Conservation (phyloP, 2,888 invertebrate species). For the Nomada lathburiana region DNA sequence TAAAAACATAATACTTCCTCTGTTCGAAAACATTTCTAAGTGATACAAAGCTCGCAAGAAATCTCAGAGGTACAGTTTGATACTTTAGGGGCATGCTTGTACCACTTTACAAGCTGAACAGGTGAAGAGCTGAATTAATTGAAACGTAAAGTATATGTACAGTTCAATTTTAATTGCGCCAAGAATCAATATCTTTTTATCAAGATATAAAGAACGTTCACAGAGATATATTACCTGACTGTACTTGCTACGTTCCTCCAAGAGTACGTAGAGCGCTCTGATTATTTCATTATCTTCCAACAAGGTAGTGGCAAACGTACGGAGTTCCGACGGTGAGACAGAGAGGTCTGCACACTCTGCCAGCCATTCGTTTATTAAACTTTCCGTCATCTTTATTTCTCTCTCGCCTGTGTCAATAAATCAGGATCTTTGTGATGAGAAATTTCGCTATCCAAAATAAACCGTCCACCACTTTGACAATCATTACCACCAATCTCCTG, state of each 20-base stretch:
- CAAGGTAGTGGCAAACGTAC: constrained; percentile 91
- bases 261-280: constrained; percentile 91
- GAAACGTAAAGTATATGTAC: neutral
- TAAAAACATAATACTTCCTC: too few species aligned
- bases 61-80: too few species aligned
- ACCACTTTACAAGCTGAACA: too few species aligned
- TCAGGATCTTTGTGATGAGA: constrained; percentile 48
- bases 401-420: constrained; percentile 65
- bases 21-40: too few species aligned
- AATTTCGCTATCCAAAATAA: constrained; percentile 44
- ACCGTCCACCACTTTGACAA: constrained; percentile 35
- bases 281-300: constrained; percentile 94
- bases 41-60: too few species aligned
- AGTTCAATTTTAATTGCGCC: neutral
- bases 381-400: constrained; percentile 85
- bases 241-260: constrained; percentile 89
- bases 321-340: constrained; percentile 90
- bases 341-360: constrained; percentile 88
- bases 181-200: neutral
- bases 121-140: too few species aligned
- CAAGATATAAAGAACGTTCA: neutral
- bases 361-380: constrained; percentile 91
- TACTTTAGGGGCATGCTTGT: too few species aligned
- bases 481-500: constrained; percentile 45
- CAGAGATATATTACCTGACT: constrained; percentile 80